Evolutionary conservation across 1,140 invertebrate species (phyloP).

Genomic region (Himalopsyche phryganea): DNA sequence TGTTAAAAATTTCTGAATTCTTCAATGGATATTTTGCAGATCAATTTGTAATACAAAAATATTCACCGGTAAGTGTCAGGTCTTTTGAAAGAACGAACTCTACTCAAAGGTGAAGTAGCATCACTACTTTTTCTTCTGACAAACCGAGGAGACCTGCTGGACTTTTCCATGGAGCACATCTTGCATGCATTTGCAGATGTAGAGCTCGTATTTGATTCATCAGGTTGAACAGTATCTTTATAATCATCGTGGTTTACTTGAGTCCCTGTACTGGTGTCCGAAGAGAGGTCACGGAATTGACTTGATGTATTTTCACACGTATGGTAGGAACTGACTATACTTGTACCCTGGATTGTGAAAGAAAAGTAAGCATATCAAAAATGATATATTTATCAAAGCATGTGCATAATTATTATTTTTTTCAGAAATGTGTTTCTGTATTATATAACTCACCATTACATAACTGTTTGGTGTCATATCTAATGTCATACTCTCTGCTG

Average conservation of each 20-base stretch:
- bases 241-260: conserved; percentile 40
- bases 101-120: conserved; percentile 51
- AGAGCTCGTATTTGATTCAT: conserved; percentile 17
- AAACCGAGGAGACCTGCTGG: conserved; percentile 4
- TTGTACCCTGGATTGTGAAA: conserved; percentile 15
- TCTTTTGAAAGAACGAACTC: conserved; percentile 48
- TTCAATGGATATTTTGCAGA: no score
- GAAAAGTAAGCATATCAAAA: no score
- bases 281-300: conserved; percentile 42
- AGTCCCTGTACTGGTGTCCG: conserved; percentile 39
- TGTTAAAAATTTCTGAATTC: no score
- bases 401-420: neutral
- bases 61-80: conserved; percentile 43
- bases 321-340: conserved; percentile 39
- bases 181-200: conserved; percentile 22
- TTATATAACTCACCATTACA: neutral
- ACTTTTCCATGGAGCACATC: conserved; percentile 24
- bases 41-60: no score
- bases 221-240: conserved; percentile 36
- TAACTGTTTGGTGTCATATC: conserved; percentile 7
- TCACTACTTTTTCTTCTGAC: conserved; percentile 4
- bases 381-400: no score
- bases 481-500: conserved; percentile 39
- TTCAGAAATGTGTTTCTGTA: neutral
- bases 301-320: conserved; percentile 47